A percentile compares a stretch with the other conserved stretches of the same genome.
phyloP scores from a whole-genome alignment of 2,113 vertebrate species.

The Oenanthe oenanthe region DNA sequence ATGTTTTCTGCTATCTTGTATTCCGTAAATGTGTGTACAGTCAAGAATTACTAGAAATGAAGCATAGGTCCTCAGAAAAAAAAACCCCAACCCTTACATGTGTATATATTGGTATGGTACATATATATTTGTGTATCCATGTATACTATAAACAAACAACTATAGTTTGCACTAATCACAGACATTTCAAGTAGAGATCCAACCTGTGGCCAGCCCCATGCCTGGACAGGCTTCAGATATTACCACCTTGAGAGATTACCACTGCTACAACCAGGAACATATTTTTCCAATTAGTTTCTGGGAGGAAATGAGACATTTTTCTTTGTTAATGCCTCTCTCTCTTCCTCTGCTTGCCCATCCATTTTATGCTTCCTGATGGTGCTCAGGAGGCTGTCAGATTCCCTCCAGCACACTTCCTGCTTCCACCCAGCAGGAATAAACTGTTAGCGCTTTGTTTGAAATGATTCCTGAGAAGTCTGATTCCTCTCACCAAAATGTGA shows the following conservation, averaged over 20 bases:
- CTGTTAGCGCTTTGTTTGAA: slow-evolving; percentile 17
- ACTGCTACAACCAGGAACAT: slow-evolving; percentile 35
- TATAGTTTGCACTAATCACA: neutral
- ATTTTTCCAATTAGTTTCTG: slow-evolving; percentile 62
- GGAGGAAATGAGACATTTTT: slow-evolving; percentile 62
- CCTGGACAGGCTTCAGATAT: slow-evolving; percentile 35
- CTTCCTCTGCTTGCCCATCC: slow-evolving; percentile 30
- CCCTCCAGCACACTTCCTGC: slow-evolving; percentile 27
- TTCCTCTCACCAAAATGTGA: slow-evolving; percentile 44
- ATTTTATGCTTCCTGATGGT: slow-evolving; percentile 53
- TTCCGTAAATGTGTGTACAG: neutral
- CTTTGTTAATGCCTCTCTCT: slow-evolving; percentile 64
- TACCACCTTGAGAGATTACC: slow-evolving; percentile 53
- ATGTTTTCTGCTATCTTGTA: neutral
- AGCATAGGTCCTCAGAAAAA: neutral
- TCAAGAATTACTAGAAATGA: neutral
- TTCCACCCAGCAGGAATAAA: slow-evolving; percentile 53
- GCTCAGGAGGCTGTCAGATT: slow-evolving; percentile 31
- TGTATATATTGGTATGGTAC: neutral
- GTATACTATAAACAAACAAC: neutral
- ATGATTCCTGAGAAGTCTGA: slow-evolving; percentile 34
- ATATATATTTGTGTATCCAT: neutral
- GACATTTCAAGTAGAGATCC: neutral
- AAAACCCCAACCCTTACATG: neutral
- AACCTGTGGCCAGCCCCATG: neutral